Conservation (phyloP, 1,140 invertebrate species). For the Gryllus bimaculatus region DNA sequence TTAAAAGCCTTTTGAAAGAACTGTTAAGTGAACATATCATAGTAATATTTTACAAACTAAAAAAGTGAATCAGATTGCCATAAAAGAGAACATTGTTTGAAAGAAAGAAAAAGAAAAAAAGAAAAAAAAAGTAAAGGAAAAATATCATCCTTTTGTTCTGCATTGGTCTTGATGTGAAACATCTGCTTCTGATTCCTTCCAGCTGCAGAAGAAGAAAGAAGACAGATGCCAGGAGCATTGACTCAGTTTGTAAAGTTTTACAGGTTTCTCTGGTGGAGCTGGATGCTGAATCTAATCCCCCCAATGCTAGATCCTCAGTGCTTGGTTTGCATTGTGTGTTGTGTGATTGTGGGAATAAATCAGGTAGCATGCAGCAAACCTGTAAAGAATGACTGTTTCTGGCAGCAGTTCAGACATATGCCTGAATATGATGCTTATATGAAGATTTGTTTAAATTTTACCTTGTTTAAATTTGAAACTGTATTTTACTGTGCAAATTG, state of each 20-base stretch:
- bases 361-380: neutral
- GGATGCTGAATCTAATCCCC: slow-evolving; percentile 9
- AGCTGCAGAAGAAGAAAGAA: neutral
- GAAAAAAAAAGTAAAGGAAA: neutral
- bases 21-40: neutral
- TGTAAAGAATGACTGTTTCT: neutral
- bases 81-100: slow-evolving; percentile 1
- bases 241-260: slow-evolving; percentile 4
- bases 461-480: too few species aligned
- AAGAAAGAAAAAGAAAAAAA: neutral
- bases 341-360: neutral
- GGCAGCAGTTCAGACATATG: neutral
- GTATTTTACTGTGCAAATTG: too few species aligned
- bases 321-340: slow-evolving; percentile 10
- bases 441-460: too few species aligned
- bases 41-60: neutral
- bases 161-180: neutral
- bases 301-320: slow-evolving; percentile 13
- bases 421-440: too few species aligned
- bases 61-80: slow-evolving; percentile 7
- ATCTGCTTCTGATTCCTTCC: neutral
- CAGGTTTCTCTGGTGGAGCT: neutral
- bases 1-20: neutral
- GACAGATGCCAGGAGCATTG: neutral
- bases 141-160: slow-evolving; percentile 8